Evolutionary conservation across 2,113 vertebrate species (phyloP), one percentile per base, ranked within the genome.

Genomic region (Phaetusa simplex): DNA sequence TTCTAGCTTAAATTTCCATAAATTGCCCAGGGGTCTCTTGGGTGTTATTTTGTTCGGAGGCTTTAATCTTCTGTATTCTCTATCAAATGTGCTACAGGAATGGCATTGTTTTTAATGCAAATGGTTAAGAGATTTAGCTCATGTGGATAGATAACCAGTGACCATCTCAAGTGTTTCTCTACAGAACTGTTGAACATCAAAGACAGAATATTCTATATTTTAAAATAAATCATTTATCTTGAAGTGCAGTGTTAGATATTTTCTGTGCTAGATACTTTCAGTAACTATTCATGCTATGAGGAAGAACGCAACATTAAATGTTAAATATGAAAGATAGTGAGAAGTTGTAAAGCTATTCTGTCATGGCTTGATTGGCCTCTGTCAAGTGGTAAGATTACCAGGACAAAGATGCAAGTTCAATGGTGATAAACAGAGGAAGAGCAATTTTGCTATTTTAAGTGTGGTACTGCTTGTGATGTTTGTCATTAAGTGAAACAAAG

Each of bases 171-270:
- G 93, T 81, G 61, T 72, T 95, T 90, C 76, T 94, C 47, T 94
- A 17, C 77, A 55, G 77, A 96, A 92, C 79, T 96, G 71, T 84
- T 96, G 86, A 97, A 96, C 64, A 95, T 97, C 92, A 96, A 97
- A 96, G 95, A 77, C 36, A 56, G 92, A 95, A 93, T 93, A 95
- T 95, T 93, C 79, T 92, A 9, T 88, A 29, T 92, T 96, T 95
- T 71, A 59, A 86, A 96, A 93, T 88, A 82, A 87, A 95, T 94
- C 22, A 95, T 96, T 96, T 91, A 90, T 96, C 91, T 90, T 82
- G 70, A 95, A 93, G 79, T 66, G 56, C 61, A 49, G 19, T 90
- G 88, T 64, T 95, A 78, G 86, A 81, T 77, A 70, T 3, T 26
- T 81, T 94, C 90, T 69, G 53, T 84, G 58, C 76, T 84, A 53